Evolutionary conservation across 2,113 vertebrate genomes (phyloP).

Genomic region (Equus przewalskii): DNA sequence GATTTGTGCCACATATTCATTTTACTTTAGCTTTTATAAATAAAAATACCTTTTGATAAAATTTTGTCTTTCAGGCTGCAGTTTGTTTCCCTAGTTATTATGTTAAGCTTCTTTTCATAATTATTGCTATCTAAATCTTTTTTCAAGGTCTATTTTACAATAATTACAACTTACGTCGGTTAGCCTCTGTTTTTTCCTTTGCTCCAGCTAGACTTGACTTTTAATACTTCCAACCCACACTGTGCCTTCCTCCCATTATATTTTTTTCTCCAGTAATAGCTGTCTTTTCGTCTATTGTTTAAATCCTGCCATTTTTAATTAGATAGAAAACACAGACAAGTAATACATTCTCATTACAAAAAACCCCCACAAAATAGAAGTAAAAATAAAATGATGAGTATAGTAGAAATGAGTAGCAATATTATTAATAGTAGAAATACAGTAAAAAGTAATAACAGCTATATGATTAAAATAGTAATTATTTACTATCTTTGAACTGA

Average conservation of each 20-base stretch:
- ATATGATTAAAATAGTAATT: neutral
- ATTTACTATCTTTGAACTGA: neutral
- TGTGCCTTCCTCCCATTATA: neutral
- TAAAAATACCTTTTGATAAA: conserved; percentile 49
- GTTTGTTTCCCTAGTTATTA: conserved; percentile 66
- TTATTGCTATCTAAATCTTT: conserved; percentile 54
- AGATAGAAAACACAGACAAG: neutral
- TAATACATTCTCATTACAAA: neutral
- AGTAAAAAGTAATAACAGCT: neutral
- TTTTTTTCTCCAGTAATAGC: neutral
- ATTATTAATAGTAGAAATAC: neutral
- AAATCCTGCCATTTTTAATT: neutral
- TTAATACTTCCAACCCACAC: neutral
- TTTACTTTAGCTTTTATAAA: conserved; percentile 54
- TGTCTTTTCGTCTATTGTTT: neutral
- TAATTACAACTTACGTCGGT: neutral
- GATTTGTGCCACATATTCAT: conserved; percentile 51
- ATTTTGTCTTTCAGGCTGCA: conserved; percentile 64
- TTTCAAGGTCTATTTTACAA: neutral
- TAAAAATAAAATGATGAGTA: neutral
- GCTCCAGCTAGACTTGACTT: neutral
- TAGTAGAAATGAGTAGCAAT: neutral
- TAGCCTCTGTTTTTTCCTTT: neutral
- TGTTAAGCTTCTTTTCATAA: conserved; percentile 57
- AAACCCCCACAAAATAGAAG: neutral